phyloP scores from a whole-genome alignment of 2,113 vertebrate genomes.

The Syngnathus scovelli region DNA sequence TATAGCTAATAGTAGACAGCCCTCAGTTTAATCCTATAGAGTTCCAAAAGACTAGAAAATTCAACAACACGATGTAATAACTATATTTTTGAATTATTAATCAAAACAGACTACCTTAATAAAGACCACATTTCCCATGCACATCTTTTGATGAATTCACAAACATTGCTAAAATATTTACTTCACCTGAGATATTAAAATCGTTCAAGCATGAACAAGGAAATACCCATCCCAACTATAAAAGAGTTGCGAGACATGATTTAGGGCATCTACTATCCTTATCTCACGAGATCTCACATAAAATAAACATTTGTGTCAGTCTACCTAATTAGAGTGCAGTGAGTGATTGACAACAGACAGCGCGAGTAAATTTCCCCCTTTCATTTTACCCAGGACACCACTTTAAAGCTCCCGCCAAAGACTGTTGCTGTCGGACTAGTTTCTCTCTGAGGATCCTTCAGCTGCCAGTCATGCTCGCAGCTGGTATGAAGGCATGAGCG shows the following conservation, averaged over 20 bases:
- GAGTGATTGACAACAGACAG: constrained; percentile 36
- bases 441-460: constrained; percentile 50
- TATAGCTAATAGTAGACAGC: background rate
- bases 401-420: constrained; percentile 51
- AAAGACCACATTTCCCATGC: background rate
- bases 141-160: background rate
- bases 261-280: background rate
- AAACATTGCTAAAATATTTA: background rate
- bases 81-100: background rate
- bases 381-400: constrained; percentile 28
- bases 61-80: background rate
- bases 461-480: constrained; percentile 52
- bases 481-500: constrained; percentile 58
- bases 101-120: background rate
- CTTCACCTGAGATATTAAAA: background rate
- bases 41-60: background rate
- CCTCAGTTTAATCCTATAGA: background rate
- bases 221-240: background rate
- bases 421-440: constrained; percentile 51
- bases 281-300: constrained; percentile 1
- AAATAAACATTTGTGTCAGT: constrained; percentile 7
- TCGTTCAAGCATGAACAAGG: background rate
- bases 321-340: constrained; percentile 5
- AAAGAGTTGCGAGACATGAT: background rate
- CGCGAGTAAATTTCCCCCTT: constrained; percentile 29